A percentile compares a stretch with the other conserved stretches of the same genome.
Conservation (phyloP, 2,113 vertebrate species). For the Ptyas mucosa region DNA sequence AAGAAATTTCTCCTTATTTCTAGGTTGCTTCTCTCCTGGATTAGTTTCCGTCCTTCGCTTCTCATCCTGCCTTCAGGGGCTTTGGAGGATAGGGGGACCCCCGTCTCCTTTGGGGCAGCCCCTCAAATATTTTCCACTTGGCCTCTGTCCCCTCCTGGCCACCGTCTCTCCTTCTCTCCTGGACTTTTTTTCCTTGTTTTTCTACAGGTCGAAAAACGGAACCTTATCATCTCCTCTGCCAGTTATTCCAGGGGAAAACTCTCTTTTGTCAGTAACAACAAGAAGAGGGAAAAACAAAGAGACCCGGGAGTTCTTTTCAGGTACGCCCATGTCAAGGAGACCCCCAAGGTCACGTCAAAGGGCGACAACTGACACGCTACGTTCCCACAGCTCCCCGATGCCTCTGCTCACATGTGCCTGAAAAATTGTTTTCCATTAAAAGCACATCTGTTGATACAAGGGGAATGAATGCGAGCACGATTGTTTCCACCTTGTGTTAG, state of each 20-base stretch:
- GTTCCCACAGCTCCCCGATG: background rate
- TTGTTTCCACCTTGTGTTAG: constrained; percentile 37
- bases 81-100: too few relatives aligned
- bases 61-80: too few relatives aligned
- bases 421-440: constrained; percentile 28
- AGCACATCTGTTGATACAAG: constrained; percentile 33
- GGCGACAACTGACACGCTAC: background rate
- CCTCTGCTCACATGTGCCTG: accelerated
- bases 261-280: background rate
- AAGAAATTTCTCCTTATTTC: too few relatives aligned
- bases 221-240: background rate
- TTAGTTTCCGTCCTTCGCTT: too few relatives aligned
- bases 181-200: too few relatives aligned
- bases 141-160: too few relatives aligned
- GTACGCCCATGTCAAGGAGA: background rate
- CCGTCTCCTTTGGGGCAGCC: too few relatives aligned
- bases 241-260: background rate
- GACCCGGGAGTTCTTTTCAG: background rate
- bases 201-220: too few relatives aligned
- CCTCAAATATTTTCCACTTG: too few relatives aligned
- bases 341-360: background rate
- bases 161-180: too few relatives aligned
- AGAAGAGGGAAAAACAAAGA: background rate
- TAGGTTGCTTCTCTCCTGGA: too few relatives aligned
- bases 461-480: constrained; percentile 39